These are phyloP conservation scores for Sitodiplosis mosellana DNA, from an alignment of 1,140 invertebrate species.

Conservation along the genomic window DNA sequence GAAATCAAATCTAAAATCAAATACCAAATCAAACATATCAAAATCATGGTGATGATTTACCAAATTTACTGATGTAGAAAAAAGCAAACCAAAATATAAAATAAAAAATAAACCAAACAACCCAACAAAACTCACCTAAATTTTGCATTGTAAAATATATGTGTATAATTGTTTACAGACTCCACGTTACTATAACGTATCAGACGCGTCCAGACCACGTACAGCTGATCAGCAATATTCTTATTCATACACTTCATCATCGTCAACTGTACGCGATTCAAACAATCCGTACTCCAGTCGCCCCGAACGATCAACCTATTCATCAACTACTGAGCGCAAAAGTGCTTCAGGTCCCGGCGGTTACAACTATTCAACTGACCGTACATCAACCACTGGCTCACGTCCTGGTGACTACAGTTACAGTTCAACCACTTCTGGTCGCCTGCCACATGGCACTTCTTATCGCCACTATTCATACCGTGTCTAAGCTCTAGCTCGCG, in stretches of 20 bases:
- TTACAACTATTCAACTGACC: slow-evolving; percentile 54
- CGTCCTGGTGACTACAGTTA: slow-evolving; percentile 67
- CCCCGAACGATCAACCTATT: slow-evolving; percentile 41
- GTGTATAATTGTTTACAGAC: slow-evolving; percentile 38
- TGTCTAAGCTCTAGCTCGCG: slow-evolving; percentile 41
- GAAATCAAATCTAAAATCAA: no score
- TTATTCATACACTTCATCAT: slow-evolving; percentile 53
- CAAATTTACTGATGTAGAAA: no score
- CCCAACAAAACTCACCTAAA: no score
- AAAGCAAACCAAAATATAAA: no score
- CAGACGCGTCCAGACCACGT: slow-evolving; percentile 48
- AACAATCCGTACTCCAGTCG: slow-evolving; percentile 31
- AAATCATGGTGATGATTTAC: no score
- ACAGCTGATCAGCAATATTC: slow-evolving; percentile 61
- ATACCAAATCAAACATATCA: no score
- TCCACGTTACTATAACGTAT: slow-evolving; percentile 66
- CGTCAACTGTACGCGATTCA: slow-evolving; percentile 26
- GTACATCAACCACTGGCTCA: slow-evolving; percentile 41
- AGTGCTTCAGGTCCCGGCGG: slow-evolving; percentile 41
- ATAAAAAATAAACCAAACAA: no score
- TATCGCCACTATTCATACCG: slow-evolving; percentile 73
- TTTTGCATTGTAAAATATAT: neutral
- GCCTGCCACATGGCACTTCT: slow-evolving; percentile 56
- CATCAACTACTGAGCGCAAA: slow-evolving; percentile 44
- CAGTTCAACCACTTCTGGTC: slow-evolving; percentile 50